Percentiles rank a stretch among this genome's conserved stretches.
Conservation (phyloP, 2,888 invertebrate species). For the Dilophus febrilis region DNA sequence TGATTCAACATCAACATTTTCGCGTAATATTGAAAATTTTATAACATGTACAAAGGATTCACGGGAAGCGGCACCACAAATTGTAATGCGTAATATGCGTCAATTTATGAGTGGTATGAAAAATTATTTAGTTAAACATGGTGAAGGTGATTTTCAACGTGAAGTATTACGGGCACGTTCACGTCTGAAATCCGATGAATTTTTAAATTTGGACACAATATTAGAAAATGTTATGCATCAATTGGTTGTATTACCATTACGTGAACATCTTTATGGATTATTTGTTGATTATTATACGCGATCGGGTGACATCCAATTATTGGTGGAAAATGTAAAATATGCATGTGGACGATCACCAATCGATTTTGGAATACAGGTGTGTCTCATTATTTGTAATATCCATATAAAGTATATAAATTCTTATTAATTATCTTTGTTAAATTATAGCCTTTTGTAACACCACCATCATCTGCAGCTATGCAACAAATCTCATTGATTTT, state of each 20-base stretch:
- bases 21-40: constrained; percentile 83
- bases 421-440: constrained; percentile 7
- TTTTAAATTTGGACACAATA: constrained; percentile 88
- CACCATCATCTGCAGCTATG: constrained; percentile 58
- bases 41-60: constrained; percentile 84
- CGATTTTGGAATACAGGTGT: constrained; percentile 26
- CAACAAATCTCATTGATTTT: constrained; percentile 64
- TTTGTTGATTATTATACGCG: constrained; percentile 77
- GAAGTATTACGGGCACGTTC: constrained; percentile 52
- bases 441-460: constrained; percentile 48
- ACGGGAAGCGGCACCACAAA: constrained; percentile 70
- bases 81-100: constrained; percentile 79
- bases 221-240: constrained; percentile 88
- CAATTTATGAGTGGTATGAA: constrained; percentile 99
- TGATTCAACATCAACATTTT: constrained; percentile 77
- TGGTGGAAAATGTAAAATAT: constrained; percentile 34
- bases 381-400: background rate
- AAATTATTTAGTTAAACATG: constrained; percentile 91
- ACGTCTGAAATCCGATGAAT: constrained; percentile 72
- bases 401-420: background rate
- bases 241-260: constrained; percentile 70
- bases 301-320: constrained; percentile 50
- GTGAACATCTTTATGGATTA: constrained; percentile 65
- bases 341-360: constrained; percentile 23
- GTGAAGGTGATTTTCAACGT: constrained; percentile 80